These are phyloP conservation scores for Anoplophora glabripennis DNA, from an alignment of 1,140 invertebrate genomes.

Conservation along the genomic window DNA sequence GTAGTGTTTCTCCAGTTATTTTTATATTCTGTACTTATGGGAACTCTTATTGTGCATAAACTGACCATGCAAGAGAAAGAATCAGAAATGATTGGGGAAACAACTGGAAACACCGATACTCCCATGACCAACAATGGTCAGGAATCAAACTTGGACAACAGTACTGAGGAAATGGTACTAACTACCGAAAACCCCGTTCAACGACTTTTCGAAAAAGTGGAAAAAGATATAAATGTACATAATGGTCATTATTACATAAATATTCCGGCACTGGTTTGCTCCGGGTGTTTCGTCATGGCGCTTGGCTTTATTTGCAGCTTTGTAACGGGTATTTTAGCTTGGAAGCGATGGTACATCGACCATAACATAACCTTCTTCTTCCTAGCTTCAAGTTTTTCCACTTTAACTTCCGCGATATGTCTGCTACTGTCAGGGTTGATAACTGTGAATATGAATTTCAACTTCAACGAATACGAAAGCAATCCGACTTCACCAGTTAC, in stretches of 20 bases:
- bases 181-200: neutral
- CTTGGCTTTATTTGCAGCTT: conserved; percentile 54
- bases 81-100: neutral
- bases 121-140: neutral
- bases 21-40: conserved; percentile 52
- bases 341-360: conserved; percentile 64
- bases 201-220: conserved; percentile 17
- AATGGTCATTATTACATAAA: conserved; percentile 21
- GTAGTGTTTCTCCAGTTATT: conserved; percentile 59
- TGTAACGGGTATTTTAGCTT: conserved; percentile 57
- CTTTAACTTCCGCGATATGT: conserved; percentile 47
- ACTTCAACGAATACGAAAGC: conserved; percentile 5
- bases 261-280: conserved; percentile 22
- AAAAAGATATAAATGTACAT: conserved; percentile 17
- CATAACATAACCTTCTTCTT: conserved; percentile 63
- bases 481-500: conserved; percentile 13
- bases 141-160: neutral
- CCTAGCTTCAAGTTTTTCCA: conserved; percentile 52
- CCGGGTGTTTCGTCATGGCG: conserved; percentile 31
- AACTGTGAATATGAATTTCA: conserved; percentile 19
- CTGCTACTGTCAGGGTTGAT: conserved; percentile 22
- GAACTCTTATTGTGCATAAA: conserved; percentile 33
- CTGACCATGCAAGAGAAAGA: conserved; percentile 7
- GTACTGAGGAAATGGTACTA: neutral
- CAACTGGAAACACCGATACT: neutral